Conservation (phyloP, 2,888 invertebrate genomes). For the Dexiosoma caninum region DNA sequence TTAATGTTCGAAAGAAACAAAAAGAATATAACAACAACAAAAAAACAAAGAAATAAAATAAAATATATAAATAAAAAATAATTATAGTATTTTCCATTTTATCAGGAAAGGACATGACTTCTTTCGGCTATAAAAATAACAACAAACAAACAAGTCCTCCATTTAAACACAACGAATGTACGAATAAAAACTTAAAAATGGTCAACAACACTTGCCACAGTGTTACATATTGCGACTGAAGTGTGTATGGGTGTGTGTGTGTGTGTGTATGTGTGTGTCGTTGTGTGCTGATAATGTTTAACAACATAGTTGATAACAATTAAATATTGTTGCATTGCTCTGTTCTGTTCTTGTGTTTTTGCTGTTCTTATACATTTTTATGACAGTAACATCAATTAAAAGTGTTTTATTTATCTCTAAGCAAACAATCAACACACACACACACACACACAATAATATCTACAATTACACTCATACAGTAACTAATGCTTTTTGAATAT, state of each 20-base stretch:
- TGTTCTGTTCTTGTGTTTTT: not conserved
- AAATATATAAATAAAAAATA: too few species aligned
- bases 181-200: not conserved
- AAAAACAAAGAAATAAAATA: too few species aligned
- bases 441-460: too few species aligned
- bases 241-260: not conserved
- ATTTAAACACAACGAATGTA: not conserved
- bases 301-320: conserved; percentile 63
- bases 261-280: not conserved
- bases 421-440: conserved; percentile 35
- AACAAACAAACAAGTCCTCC: not conserved
- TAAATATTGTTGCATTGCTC: conserved; percentile 55
- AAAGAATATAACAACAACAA: too few species aligned
- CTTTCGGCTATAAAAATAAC: conserved; percentile 2
- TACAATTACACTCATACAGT: not conserved
- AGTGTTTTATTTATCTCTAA: conserved; percentile 65
- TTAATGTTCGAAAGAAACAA: not conserved
- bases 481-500: not conserved
- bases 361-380: conserved; percentile 66
- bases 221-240: too few species aligned
- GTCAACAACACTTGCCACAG: not conserved
- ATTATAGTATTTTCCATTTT: not conserved
- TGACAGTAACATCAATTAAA: conserved; percentile 74
- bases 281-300: conserved; percentile 40
- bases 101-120: conserved; percentile 33